These are phyloP conservation scores for Myxocyprinus asiaticus DNA, from an alignment of 2,113 vertebrate genomes.

Conservation along the genomic window DNA sequence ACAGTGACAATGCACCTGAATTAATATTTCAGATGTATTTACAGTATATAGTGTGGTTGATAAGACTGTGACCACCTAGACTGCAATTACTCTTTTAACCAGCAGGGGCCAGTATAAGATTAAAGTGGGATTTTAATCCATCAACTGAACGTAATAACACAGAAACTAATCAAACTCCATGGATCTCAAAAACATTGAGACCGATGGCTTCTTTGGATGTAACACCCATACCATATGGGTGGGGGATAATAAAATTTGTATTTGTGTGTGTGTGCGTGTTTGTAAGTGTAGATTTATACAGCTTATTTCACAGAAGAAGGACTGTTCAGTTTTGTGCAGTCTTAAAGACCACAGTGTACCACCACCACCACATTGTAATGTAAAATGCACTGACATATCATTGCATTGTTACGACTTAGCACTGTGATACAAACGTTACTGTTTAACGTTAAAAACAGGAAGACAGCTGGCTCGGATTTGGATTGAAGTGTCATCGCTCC, in stretches of 20 bases:
- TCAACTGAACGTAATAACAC: background rate
- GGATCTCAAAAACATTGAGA: background rate
- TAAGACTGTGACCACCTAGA: background rate
- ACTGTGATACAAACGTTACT: conserved; percentile 13
- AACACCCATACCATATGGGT: background rate
- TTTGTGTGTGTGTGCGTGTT: background rate
- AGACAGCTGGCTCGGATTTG: conserved; percentile 38
- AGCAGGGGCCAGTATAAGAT: conserved; percentile 39
- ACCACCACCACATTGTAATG: conserved; percentile 2
- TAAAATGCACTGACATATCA: conserved; percentile 33
- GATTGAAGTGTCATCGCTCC: conserved; percentile 16
- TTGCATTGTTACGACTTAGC: conserved; percentile 36
- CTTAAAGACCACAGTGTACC: conserved; percentile 11
- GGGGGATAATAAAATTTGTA: background rate
- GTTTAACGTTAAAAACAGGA: background rate
- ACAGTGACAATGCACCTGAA: background rate
- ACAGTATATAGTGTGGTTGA: background rate
- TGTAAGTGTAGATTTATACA: conserved; percentile 5
- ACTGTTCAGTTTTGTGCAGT: background rate
- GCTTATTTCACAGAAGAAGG: conserved; percentile 11
- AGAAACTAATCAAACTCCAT: background rate
- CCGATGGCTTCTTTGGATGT: background rate
- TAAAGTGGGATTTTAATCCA: background rate
- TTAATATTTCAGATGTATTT: background rate
- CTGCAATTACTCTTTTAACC: conserved; percentile 24